phyloP scores from a whole-genome alignment of 1,140 invertebrate genomes.

The Chironomus tepperi region DNA sequence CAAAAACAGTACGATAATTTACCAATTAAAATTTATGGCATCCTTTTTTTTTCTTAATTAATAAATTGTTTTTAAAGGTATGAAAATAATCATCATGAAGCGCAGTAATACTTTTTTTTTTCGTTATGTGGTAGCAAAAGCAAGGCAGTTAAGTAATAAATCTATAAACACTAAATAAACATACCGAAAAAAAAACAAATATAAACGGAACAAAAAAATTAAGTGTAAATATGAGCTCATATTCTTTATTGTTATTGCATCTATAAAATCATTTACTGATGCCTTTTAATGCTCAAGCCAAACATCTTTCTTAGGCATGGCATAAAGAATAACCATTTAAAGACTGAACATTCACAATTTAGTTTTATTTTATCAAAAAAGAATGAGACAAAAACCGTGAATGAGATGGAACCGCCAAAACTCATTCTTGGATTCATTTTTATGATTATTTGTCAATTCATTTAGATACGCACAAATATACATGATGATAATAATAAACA shows the following conservation, averaged over 20 bases:
- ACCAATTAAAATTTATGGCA: conserved; percentile 14
- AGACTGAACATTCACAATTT: not conserved
- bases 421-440: too few species aligned
- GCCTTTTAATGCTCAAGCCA: not conserved
- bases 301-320: not conserved
- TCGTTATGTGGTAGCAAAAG: not conserved
- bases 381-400: not conserved
- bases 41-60: not conserved
- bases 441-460: too few species aligned
- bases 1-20: not conserved
- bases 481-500: too few species aligned
- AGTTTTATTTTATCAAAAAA: not conserved
- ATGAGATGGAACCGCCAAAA: too few species aligned
- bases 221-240: conserved; percentile 17
- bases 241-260: conserved; percentile 22
- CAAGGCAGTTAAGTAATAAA: conserved; percentile 5
- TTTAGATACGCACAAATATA: too few species aligned
- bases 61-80: not conserved
- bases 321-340: not conserved
- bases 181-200: not conserved
- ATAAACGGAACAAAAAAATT: not conserved
- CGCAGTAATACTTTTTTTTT: not conserved
- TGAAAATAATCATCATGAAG: not conserved
- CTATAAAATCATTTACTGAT: conserved; percentile 23
- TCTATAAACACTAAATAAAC: conserved; percentile 23